phyloP scores from a whole-genome alignment of 2,113 vertebrate genomes.

The Oreotragus oreotragus region DNA sequence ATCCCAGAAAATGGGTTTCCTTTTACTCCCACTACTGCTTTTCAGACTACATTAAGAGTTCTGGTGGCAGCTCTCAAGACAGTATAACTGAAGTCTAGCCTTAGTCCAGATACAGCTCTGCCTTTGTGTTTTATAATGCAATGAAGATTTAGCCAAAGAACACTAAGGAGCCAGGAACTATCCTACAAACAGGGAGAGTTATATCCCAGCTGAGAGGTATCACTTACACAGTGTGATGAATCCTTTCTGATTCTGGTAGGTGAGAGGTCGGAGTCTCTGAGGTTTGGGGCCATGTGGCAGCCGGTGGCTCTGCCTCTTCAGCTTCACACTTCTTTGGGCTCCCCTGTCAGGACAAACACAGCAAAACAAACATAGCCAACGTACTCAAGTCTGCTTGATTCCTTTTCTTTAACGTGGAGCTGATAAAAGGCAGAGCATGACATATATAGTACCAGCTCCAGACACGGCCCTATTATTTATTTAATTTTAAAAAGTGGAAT shows the following conservation, averaged over 20 bases:
- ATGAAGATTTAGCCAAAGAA: background rate
- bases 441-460: background rate
- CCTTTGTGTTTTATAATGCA: slow-evolving; percentile 42
- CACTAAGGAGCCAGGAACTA: background rate
- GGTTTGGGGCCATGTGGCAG: slow-evolving; percentile 47
- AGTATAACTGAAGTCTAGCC: background rate
- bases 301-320: slow-evolving; percentile 66
- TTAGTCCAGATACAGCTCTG: slow-evolving; percentile 43
- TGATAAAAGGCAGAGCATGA: background rate
- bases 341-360: slow-evolving; percentile 59
- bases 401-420: slow-evolving; percentile 2
- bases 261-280: slow-evolving; percentile 62
- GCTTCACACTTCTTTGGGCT: slow-evolving; percentile 67
- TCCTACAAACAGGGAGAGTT: background rate
- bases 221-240: slow-evolving; percentile 66
- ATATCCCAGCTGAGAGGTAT: background rate
- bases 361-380: slow-evolving; percentile 57
- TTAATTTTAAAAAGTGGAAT: background rate
- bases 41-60: background rate
- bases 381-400: slow-evolving; percentile 32
- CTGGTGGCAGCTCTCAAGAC: background rate
- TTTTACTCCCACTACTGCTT: slow-evolving; percentile 18
- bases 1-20: background rate
- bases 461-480: background rate
- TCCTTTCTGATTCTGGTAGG: slow-evolving; percentile 62